Evolutionary conservation across 2,113 vertebrate genomes (phyloP).

Genomic region (rat (Rattus norvegicus)): DNA sequence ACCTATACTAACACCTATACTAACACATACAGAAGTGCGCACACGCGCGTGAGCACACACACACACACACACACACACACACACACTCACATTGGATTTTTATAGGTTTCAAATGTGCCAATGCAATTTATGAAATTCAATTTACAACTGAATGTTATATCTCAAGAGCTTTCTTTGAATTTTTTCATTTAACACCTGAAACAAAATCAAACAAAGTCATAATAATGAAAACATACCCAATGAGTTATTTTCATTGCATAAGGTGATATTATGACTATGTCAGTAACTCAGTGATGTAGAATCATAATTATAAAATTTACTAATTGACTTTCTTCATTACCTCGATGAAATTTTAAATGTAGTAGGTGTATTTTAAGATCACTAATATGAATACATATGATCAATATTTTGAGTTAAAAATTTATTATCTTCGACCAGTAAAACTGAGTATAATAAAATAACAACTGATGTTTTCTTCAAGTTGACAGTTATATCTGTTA

Average conservation of each 20-base stretch:
- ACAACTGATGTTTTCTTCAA: background rate
- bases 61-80: no score
- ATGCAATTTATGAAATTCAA: no score
- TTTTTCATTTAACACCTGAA: background rate
- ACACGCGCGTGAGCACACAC: no score
- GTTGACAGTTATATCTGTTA: background rate
- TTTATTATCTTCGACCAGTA: background rate
- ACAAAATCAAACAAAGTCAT: background rate
- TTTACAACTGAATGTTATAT: no score
- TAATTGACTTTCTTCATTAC: background rate
- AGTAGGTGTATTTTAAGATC: background rate
- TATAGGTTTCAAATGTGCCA: no score
- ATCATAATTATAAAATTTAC: background rate
- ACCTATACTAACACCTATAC: no score
- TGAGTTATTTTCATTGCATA: background rate
- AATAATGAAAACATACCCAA: background rate
- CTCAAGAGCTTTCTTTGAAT: background rate
- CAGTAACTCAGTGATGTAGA: background rate
- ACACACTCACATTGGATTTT: no score
- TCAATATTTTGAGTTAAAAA: background rate
- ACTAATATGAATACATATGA: background rate
- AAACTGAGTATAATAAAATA: background rate
- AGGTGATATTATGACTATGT: background rate
- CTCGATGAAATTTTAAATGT: background rate
- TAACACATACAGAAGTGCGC: no score